A percentile compares a stretch with the other conserved stretches of the same genome.
phyloP scores from a whole-genome alignment of 2,888 invertebrate species.

The Schrankia costaestrigalis region DNA sequence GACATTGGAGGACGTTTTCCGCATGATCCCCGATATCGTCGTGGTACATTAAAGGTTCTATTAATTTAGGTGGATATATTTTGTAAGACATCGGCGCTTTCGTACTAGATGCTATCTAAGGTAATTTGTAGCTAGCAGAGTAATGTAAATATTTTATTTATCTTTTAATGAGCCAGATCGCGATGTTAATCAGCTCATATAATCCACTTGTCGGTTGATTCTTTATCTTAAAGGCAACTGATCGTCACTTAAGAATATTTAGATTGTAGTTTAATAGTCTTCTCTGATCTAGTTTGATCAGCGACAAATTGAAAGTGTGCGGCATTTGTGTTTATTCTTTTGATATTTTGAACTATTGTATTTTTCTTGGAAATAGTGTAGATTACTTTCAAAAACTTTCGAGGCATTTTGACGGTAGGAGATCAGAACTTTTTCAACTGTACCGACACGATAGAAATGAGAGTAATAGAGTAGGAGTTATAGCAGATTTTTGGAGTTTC shows the following conservation, averaged over 20 bases:
- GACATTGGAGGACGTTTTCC: slow-evolving; percentile 45
- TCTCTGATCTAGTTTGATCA: slow-evolving; percentile 15
- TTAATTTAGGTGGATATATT: slow-evolving; percentile 36
- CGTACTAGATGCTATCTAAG: slow-evolving; percentile 48
- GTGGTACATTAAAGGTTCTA: slow-evolving; percentile 33
- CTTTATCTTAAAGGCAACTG: slow-evolving; percentile 47
- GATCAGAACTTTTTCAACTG: too few relatives aligned
- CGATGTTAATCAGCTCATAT: slow-evolving; percentile 63
- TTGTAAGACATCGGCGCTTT: slow-evolving; percentile 19
- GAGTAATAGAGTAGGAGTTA: too few relatives aligned
- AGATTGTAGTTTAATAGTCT: slow-evolving; percentile 24
- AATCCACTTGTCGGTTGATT: slow-evolving; percentile 50
- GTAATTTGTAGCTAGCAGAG: slow-evolving; percentile 61
- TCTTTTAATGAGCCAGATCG: slow-evolving; percentile 41
- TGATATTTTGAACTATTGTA: too few relatives aligned
- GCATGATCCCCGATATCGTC: slow-evolving; percentile 35
- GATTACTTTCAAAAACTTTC: too few relatives aligned
- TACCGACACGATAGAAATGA: too few relatives aligned
- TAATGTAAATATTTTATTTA: slow-evolving; percentile 73
- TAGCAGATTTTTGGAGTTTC: too few relatives aligned
- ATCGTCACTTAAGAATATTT: slow-evolving; percentile 38
- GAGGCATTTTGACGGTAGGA: too few relatives aligned
- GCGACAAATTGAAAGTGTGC: slow-evolving; percentile 9
- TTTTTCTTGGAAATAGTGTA: too few relatives aligned
- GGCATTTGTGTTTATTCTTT: slow-evolving; percentile 4